Conservation (phyloP, 2,797 vertebrate genomes). For the Platyrinchus mystaceus region DNA sequence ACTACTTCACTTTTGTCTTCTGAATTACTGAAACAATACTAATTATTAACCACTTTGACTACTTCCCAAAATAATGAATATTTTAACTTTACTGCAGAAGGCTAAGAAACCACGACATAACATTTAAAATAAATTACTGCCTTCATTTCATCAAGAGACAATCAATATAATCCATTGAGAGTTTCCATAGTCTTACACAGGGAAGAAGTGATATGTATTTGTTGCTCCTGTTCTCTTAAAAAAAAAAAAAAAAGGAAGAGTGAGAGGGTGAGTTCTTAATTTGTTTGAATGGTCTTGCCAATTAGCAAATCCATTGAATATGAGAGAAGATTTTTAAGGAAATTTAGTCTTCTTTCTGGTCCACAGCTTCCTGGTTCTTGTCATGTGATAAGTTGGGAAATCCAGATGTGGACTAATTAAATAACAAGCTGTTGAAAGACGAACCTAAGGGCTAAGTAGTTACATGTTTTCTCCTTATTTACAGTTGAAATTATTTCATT, state of each 20-base stretch:
- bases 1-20: neutral
- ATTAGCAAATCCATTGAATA: neutral
- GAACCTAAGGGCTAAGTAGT: neutral
- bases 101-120: neutral
- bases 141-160: neutral
- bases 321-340: neutral
- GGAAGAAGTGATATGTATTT: neutral
- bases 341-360: neutral
- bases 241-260: neutral
- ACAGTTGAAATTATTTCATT: neutral
- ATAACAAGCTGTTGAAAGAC: neutral
- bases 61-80: neutral
- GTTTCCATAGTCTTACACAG: neutral
- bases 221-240: neutral
- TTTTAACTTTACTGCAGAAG: neutral
- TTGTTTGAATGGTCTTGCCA: neutral
- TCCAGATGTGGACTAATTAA: neutral
- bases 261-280: neutral
- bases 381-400: neutral
- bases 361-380: neutral
- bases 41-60: neutral
- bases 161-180: neutral
- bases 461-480: neutral
- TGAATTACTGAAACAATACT: neutral
- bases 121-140: neutral